Conservation (phyloP, 1,140 invertebrate genomes). For the Ridgeia piscesae region DNA sequence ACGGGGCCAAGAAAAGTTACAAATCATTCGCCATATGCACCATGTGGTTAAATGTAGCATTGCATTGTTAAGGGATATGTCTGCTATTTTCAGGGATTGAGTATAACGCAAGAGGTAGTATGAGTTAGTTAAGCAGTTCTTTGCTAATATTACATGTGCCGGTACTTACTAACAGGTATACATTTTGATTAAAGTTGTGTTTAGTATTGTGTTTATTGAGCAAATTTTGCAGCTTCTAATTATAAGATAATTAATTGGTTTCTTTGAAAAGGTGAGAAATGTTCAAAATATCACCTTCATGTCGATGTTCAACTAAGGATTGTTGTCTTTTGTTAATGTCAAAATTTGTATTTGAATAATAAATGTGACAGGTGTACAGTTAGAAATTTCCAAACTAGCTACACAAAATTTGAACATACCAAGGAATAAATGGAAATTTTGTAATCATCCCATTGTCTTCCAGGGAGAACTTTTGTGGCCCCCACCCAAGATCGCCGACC, state of each 20-base stretch:
- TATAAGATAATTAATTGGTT: too few species aligned
- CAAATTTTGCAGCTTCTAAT: neutral
- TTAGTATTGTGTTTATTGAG: neutral
- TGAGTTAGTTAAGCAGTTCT: neutral
- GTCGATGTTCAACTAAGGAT: neutral
- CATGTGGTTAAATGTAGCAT: too few species aligned
- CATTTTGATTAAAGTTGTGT: neutral
- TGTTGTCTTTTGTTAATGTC: neutral
- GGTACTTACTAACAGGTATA: neutral
- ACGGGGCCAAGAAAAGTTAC: too few species aligned
- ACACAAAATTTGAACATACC: neutral
- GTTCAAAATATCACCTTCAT: too few species aligned
- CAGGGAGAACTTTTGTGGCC: constrained; percentile 78
- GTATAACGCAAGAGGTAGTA: neutral
- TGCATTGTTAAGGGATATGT: neutral
- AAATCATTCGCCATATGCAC: too few species aligned
- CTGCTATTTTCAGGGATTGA: neutral
- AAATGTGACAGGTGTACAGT: neutral
- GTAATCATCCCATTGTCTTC: neutral
- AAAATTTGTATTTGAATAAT: neutral
- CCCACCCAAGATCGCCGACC: constrained; percentile 63
- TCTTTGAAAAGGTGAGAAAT: neutral
- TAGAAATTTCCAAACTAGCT: neutral
- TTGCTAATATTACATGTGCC: neutral
- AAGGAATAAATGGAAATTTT: neutral